Base-by-base conservation (phyloP, 2,113 vertebrate genomes). In the Erinaceus europaeus region DNA sequence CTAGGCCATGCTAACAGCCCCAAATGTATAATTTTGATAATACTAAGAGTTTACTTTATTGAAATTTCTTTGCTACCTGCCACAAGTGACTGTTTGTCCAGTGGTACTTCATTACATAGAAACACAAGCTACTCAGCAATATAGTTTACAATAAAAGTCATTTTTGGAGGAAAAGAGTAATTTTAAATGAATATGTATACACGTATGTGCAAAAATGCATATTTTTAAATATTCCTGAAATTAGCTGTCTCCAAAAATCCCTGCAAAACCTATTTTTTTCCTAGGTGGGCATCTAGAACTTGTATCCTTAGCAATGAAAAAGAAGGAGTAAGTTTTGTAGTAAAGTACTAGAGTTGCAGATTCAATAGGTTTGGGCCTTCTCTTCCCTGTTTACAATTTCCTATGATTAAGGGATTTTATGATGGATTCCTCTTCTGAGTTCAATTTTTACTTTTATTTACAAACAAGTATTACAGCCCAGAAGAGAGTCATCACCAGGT, bases 21-120 rank as follows among this genome's bases (percentile, higher is more conserved):
- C 98, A 98, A 99, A 99, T 98, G 98, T 98, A 98, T 99, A 98
- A 99, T 99, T 99, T 98, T 98, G 98, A 99, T 98, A 98, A 98
- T 98, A 98, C 98, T 97, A 96, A 98, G 98, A 99, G 98, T 99
- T 98, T 98, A 98, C 98, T 99, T 99, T 98, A 98, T 99, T 99
- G 98, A 98, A 97, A 98, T 98, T 98, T 98, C 98, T 96, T 96
- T 97, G 97, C 98, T 98, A 98, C 98, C 98, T 98, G 98, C 98
- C 97, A 98, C 98, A 98, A 98, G 98, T 98, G 98, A 98, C 98
- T 98, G 97, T 98, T 98, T 97, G 97, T 98, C 96, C 98, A 98
- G 98, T 97, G 97, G 95, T 95, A 95, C 98, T 98, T 98, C 97
- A 98, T 98, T 97, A 97, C 96, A 95, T 86, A 94, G 95, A 97